A percentile compares a stretch with the other conserved stretches of the same genome.
phyloP scores from a whole-genome alignment of 2,797 vertebrate genomes.

The Neopelma chrysocephalum region DNA sequence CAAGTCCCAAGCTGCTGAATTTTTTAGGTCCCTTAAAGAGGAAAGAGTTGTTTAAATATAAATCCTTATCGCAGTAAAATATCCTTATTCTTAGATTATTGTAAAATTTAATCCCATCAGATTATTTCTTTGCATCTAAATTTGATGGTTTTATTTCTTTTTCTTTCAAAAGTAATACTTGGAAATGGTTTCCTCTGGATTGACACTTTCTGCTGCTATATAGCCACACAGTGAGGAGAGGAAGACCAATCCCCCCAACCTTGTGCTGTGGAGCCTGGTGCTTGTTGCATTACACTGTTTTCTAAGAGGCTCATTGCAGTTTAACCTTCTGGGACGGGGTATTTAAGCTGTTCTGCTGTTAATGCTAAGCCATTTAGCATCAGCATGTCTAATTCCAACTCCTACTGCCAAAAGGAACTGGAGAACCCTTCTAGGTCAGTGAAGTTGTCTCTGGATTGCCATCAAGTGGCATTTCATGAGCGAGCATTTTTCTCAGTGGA shows the following conservation, averaged over 20 bases:
- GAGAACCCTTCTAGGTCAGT: slow-evolving; percentile 11
- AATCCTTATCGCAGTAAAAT: neutral
- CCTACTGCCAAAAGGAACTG: neutral
- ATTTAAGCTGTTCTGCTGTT: slow-evolving; percentile 33
- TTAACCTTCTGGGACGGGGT: slow-evolving; percentile 22
- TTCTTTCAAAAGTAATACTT: neutral
- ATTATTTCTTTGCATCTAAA: neutral
- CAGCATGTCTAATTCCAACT: slow-evolving; percentile 6
- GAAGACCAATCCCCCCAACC: neutral
- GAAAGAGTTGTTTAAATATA: neutral
- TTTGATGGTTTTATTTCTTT: neutral
- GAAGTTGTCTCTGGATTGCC: neutral
- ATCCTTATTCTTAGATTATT: neutral
- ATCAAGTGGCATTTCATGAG: neutral
- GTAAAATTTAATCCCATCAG: neutral
- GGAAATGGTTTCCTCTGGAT: neutral
- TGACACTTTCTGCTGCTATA: neutral
- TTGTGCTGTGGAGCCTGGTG: neutral
- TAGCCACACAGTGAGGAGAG: neutral
- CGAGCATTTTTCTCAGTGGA: neutral
- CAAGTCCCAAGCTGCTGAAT: neutral
- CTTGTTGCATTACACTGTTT: neutral
- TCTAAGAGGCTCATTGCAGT: slow-evolving; percentile 37
- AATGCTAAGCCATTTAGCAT: slow-evolving; percentile 41
- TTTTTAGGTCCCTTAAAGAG: neutral